Conservation (phyloP, 23 tunicate species). For the Botrylloides violaceus region DNA sequence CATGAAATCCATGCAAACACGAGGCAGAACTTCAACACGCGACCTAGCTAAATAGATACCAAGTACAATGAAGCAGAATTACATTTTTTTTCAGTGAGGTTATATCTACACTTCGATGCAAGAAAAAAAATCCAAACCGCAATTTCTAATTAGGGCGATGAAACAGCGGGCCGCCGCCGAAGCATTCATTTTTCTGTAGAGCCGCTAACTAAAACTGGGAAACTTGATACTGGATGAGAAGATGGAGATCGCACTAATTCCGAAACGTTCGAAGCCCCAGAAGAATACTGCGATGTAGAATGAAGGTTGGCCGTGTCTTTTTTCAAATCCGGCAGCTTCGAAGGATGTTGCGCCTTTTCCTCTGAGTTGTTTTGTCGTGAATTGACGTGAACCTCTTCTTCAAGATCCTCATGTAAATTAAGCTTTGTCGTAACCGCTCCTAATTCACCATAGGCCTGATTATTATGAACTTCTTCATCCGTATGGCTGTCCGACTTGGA, state of each 20-base stretch:
- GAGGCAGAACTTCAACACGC: no score
- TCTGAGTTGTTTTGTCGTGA: constrained; percentile 1
- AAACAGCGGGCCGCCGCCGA: no score
- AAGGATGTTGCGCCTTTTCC: not conserved
- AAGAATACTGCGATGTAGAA: not conserved
- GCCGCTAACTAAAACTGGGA: constrained; percentile 23
- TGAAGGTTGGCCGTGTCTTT: not conserved
- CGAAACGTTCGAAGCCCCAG: constrained; percentile 1
- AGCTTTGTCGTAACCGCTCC: not conserved
- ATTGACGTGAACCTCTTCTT: no score
- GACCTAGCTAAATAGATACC: no score
- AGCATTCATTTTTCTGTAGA: constrained; percentile 1
- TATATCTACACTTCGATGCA: no score
- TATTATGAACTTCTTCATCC: not conserved
- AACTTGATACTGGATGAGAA: constrained; percentile 3
- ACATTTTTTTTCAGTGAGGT: no score
- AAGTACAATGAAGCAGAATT: no score
- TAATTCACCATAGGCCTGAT: not conserved
- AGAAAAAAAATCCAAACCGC: no score
- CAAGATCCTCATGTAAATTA: not conserved
- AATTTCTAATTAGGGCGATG: no score
- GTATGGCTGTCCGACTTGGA: not conserved
- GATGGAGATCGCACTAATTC: constrained; percentile 10
- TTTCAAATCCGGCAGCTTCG: constrained; percentile 11
- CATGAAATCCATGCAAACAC: no score